Conservation (phyloP, 2,888 invertebrate species). For the Sesia apiformis region DNA sequence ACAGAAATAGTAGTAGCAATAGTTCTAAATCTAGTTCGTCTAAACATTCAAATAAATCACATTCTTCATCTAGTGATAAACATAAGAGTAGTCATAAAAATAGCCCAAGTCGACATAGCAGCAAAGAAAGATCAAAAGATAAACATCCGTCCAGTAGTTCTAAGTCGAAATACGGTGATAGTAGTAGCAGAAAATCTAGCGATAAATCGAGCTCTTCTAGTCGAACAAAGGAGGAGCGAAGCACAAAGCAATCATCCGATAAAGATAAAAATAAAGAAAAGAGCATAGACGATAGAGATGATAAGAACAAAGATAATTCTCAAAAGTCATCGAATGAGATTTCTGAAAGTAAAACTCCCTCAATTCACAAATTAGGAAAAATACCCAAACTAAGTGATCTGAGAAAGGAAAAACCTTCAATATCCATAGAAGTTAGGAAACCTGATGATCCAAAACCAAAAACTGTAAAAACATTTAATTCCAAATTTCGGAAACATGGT, state of each 20-base stretch:
- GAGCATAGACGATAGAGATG: slow-evolving; percentile 12
- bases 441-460: slow-evolving; percentile 84
- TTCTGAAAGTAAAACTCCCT: slow-evolving; percentile 77
- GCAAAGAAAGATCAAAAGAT: slow-evolving; percentile 45
- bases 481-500: slow-evolving; percentile 93
- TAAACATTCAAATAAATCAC: slow-evolving; percentile 57
- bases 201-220: slow-evolving; percentile 44
- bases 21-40: slow-evolving; percentile 38
- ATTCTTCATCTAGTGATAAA: slow-evolving; percentile 51
- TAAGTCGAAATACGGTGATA: slow-evolving; percentile 46
- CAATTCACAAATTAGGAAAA: slow-evolving; percentile 83
- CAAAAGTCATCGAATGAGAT: slow-evolving; percentile 15
- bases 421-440: slow-evolving; percentile 87
- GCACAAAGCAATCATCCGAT: slow-evolving; percentile 28
- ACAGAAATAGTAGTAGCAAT: too few species aligned
- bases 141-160: slow-evolving; percentile 47
- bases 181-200: slow-evolving; percentile 39
- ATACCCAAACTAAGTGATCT: slow-evolving; percentile 82
- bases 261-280: slow-evolving; percentile 40
- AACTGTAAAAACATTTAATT: slow-evolving; percentile 93
- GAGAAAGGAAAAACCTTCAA: slow-evolving; percentile 81
- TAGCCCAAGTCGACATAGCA: slow-evolving; percentile 44
- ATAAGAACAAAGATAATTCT: slow-evolving; percentile 28
- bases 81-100: slow-evolving; percentile 44
- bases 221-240: slow-evolving; percentile 46